Conservation (phyloP, 2,797 vertebrate genomes). For the Enoplosus armatus region DNA sequence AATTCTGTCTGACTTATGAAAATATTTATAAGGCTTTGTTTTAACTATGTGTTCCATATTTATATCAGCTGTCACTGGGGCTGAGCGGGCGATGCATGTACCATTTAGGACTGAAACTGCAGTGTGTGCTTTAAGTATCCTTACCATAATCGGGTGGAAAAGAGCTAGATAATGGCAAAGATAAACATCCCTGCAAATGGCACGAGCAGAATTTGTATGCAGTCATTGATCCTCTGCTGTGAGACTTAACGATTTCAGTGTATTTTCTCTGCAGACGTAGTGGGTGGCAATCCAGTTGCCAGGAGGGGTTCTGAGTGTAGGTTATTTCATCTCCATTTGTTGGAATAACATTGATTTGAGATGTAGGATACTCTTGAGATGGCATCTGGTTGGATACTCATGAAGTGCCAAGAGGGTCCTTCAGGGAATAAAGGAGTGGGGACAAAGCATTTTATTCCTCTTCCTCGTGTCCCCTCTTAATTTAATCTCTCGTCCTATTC, state of each 20-base stretch:
- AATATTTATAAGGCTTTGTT: conserved; percentile 13
- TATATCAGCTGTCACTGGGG: conserved; percentile 14
- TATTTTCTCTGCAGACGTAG: conserved; percentile 48
- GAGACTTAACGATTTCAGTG: conserved; percentile 68
- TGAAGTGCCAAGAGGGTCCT: conserved; percentile 56
- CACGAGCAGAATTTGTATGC: conserved; percentile 55
- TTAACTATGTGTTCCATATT: conserved; percentile 35
- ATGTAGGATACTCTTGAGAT: conserved; percentile 64
- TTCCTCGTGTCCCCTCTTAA: conserved; percentile 45
- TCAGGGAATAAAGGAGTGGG: conserved; percentile 50
- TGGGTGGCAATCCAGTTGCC: conserved; percentile 63
- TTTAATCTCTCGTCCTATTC: conserved; percentile 38
- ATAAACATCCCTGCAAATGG: conserved; percentile 48
- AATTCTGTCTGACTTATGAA: conserved; percentile 18
- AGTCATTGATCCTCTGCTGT: conserved; percentile 59
- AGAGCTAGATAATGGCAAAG: conserved; percentile 30
- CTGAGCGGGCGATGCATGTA: conserved; percentile 14
- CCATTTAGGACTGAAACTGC: conserved; percentile 28
- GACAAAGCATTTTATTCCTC: conserved; percentile 48
- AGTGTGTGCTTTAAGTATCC: conserved; percentile 6
- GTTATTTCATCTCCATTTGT: conserved; percentile 72
- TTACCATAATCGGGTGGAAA: conserved; percentile 20
- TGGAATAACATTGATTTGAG: conserved; percentile 76
- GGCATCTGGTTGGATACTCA: conserved; percentile 58
- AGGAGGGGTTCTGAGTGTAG: conserved; percentile 61